Conservation (phyloP, 1,140 invertebrate genomes). For the Heliconius himera region DNA sequence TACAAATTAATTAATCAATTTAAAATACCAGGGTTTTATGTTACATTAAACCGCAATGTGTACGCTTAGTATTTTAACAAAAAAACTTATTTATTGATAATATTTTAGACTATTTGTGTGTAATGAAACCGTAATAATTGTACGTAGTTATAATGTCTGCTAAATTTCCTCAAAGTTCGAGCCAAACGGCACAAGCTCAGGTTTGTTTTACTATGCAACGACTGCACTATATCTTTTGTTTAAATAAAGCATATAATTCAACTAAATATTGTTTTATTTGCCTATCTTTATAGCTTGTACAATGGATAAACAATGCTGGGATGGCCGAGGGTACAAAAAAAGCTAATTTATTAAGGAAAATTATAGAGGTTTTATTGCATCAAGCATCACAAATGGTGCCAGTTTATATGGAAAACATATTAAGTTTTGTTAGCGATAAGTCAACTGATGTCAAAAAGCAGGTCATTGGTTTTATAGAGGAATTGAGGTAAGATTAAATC, state of each 20-base stretch:
- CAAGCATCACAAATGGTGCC: conserved; percentile 92
- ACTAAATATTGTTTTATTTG: conserved; percentile 46
- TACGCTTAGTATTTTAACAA: conserved; percentile 2
- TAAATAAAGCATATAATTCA: conserved; percentile 28
- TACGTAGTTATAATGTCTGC: conserved; percentile 10
- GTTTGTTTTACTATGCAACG: neutral
- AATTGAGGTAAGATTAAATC: conserved; percentile 89
- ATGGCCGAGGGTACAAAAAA: conserved; percentile 84
- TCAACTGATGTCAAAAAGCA: conserved; percentile 93
- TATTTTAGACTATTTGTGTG: neutral
- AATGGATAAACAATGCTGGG: conserved; percentile 90
- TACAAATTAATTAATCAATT: neutral
- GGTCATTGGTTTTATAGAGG: conserved; percentile 96
- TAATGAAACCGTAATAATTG: neutral
- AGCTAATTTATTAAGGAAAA: conserved; percentile 87
- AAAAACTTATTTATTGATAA: conserved; percentile 12
- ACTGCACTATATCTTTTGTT: neutral
- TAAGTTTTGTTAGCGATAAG: conserved; percentile 93
- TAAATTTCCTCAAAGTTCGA: conserved; percentile 19
- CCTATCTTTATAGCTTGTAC: conserved; percentile 85
- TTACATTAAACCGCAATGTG: conserved; percentile 6
- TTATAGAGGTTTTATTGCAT: conserved; percentile 93
- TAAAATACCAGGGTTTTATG: conserved; percentile 4
- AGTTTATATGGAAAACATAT: conserved; percentile 93
- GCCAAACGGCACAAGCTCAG: conserved; percentile 14